Evolutionary conservation across 2,113 vertebrate genomes (phyloP), one percentile per base, ranked within the genome.

Genomic region (Cyanoliseus patagonus): DNA sequence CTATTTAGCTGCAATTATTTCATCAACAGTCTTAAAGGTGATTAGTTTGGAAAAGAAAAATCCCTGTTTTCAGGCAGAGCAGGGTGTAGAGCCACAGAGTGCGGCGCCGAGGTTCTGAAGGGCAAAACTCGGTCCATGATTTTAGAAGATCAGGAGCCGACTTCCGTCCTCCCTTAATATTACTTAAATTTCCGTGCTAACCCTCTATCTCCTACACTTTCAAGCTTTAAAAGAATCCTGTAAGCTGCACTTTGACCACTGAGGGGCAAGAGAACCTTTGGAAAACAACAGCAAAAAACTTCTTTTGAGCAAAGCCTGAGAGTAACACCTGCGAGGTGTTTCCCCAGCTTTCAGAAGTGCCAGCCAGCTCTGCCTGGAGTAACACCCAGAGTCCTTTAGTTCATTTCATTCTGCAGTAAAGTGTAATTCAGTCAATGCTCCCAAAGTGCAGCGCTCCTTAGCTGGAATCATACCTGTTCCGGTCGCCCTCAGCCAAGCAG

Each of bases 401-500:
- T 79, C 16, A 23, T 52, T 51, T 39, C 46, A 0, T 59, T 72
- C 49, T 35, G 46, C 27, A 9, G 51, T 31, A 67, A 75, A 84
- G 59, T 8, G 14, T 11, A n/a, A 76, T 30, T 47, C 35, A 7
- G 18, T 15, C 25, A n/a, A 16, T 42, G 41, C 13, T 13, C 62
- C 46, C 33, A 1, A 74, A 86, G 27, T 3, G 13, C 63, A 53
- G 49, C 23, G 13, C 11, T 51, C 61, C 13, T 19, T 28, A 33
- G 25, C 30, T 47, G 19, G 14, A 76, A 14, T 18, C 59, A 30
- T 96, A 97, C 96, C 95, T 94, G 94, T 25, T 72, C 37, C 42
- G 9, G 41, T 9, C 8, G 57, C 53, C 35, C 67, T 83, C 24
- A 52, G 35, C 17, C n/a, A 44, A 75, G 49, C n/a, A 78, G 62